Evolutionary conservation across 2,888 invertebrate species (phyloP), one percentile per base, ranked within the genome.

Genomic region (Aspidiotus rigidus): DNA sequence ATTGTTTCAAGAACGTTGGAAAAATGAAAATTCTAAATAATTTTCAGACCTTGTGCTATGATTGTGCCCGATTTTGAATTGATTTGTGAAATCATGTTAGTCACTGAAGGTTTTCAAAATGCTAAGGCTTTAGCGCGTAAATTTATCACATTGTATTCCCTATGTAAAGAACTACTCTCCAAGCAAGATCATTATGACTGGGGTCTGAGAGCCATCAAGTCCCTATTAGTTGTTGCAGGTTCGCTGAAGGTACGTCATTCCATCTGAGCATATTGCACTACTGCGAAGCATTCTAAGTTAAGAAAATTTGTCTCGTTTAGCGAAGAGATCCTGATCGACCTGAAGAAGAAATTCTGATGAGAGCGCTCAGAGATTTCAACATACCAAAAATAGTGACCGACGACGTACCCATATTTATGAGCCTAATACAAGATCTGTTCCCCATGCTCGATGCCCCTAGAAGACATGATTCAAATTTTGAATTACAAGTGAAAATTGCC

Each of bases 151-250:
- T 82, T 95, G 11, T 94, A 95, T 78, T 91, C 89, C 6, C 80
- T 96, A 72, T 95, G 95, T 77, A 85, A 85, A 73, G 95, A 96
- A 77, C 79, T 96, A 73, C 81, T 96, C 5, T 95, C 94, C 60
- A 94, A 94, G 77, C 91, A 94, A 79, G 95, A 96, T 78, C 96
- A 96, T 78, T 96, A 96, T 76, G 96, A 96, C 82, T 93, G 95
- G 95, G 96, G 96, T 53, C 81, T 96, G 67, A 80, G 96, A 74
- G 96, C 96, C 67, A 95, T 96, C 74, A 96, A 96, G 78, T 95
- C 95, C 66, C 94, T 96, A 60, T 80, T 96, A 64, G 95, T 96
- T 1, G 94, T 96, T 10, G 95, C 95, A 73, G 95, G 94, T 57
- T 86, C 93, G 49, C 80, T 95, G 66, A 93, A 93, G 83, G 89